Evolutionary conservation across 2,797 vertebrate species (phyloP).

Genomic region (Halcyon badia): DNA sequence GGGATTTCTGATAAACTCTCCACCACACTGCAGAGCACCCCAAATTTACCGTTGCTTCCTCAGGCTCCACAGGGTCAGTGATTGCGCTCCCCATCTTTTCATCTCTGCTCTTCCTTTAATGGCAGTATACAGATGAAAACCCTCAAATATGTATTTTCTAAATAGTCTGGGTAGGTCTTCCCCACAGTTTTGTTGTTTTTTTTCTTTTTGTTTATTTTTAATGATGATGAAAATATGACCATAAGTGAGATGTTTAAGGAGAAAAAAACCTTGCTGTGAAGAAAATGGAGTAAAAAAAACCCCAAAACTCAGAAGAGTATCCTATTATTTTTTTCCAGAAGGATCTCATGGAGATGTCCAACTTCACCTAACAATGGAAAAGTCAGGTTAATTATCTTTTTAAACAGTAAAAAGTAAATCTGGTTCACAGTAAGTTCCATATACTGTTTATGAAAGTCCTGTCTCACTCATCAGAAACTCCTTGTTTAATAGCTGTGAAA

Average conservation of each 20-base stretch:
- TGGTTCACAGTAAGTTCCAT: slow-evolving; percentile 10
- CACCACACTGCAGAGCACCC: neutral
- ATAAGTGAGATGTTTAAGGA: neutral
- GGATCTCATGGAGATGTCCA: neutral
- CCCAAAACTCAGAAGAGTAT: neutral
- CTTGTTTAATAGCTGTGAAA: slow-evolving; percentile 31
- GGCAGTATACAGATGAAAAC: neutral
- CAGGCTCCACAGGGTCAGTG: neutral
- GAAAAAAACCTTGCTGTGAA: neutral
- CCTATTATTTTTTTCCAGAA: neutral
- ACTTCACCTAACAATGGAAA: neutral
- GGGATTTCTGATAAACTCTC: neutral
- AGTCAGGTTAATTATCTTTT: slow-evolving; percentile 22
- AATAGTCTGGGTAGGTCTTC: neutral
- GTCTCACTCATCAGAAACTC: neutral
- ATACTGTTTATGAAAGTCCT: slow-evolving; percentile 9
- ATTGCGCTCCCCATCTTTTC: neutral
- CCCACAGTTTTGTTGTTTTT: too few relatives aligned
- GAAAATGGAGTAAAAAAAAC: rapidly evolving
- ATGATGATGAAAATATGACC: neutral
- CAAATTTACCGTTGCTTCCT: neutral
- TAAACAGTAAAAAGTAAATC: neutral
- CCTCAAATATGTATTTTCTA: neutral
- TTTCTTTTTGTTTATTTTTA: neutral
- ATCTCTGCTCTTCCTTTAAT: neutral